Percentiles rank a stretch among this genome's conserved stretches.
These are phyloP conservation scores for Neodontobutis hainanensis DNA, from an alignment of 2,113 vertebrate genomes.

Conservation along the genomic window DNA sequence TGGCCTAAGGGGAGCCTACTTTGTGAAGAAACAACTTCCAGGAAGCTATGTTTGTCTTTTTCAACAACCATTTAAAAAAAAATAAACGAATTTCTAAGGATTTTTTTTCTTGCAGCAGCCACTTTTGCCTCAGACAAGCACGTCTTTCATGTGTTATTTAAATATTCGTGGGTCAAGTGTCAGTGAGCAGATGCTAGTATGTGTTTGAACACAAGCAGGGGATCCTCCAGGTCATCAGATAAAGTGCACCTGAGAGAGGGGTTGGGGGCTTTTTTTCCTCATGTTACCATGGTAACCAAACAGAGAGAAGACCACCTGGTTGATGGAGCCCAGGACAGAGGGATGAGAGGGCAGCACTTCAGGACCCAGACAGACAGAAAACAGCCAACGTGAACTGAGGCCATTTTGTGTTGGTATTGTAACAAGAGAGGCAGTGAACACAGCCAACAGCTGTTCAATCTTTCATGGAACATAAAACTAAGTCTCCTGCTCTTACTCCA, in stretches of 20 bases:
- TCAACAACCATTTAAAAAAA: conserved; percentile 5
- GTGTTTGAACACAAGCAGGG: conserved; percentile 22
- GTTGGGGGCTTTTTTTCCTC: conserved; percentile 24
- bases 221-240: conserved; percentile 62
- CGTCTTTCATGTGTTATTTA: conserved; percentile 12
- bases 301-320: conserved; percentile 61
- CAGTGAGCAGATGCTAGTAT: conserved; percentile 39
- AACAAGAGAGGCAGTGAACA: conserved; percentile 12
- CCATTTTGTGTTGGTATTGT: conserved; percentile 36
- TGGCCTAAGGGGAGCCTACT: conserved; percentile 13
- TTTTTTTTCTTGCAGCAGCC: not conserved
- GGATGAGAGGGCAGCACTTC: conserved; percentile 54
- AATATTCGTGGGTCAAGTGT: conserved; percentile 39
- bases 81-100: not conserved
- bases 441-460: conserved; percentile 58
- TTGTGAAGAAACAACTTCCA: not conserved
- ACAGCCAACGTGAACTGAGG: conserved; percentile 43
- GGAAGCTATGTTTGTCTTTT: not conserved
- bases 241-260: conserved; percentile 64
- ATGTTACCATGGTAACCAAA: conserved; percentile 59
- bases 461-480: conserved; percentile 44
- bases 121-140: not conserved
- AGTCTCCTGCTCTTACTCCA: conserved; percentile 30
- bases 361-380: conserved; percentile 49
- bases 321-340: conserved; percentile 37